Percentiles rank a stretch among this genome's conserved stretches.
Evolutionary conservation across 1,140 invertebrate species (phyloP).

Genomic region (Brachionus asplanchnoidis): DNA sequence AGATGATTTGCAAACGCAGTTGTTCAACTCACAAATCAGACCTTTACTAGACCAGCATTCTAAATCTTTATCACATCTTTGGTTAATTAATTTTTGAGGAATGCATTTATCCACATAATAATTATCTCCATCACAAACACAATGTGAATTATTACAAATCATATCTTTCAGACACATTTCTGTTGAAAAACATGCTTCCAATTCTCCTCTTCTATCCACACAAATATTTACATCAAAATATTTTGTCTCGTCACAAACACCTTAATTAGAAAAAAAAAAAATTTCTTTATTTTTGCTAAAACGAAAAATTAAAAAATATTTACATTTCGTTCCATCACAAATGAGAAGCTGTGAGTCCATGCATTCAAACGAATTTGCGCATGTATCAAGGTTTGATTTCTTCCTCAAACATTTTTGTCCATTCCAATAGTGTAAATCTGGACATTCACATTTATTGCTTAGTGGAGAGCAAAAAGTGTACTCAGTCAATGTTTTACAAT

Average conservation of each 20-base stretch:
- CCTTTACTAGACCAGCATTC: not conserved
- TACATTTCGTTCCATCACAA: not conserved
- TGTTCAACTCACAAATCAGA: not conserved
- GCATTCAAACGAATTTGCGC: not conserved
- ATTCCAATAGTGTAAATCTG: not conserved
- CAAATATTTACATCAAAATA: not conserved
- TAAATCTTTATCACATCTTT: not conserved
- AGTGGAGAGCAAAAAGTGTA: not conserved
- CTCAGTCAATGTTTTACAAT: not conserved
- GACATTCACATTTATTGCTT: not conserved
- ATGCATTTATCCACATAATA: not conserved
- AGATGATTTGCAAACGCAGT: not conserved
- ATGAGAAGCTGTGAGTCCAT: not conserved
- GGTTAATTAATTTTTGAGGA: not conserved
- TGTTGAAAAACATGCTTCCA: not conserved
- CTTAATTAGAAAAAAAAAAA: too few species aligned
- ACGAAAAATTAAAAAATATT: not conserved
- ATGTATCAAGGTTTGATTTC: not conserved
- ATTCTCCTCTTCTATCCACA: not conserved
- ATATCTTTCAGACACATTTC: not conserved
- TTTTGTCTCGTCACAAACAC: not conserved
- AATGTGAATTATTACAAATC: not conserved
- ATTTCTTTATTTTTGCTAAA: not conserved
- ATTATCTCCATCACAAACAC: not conserved
- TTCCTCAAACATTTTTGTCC: not conserved